These are phyloP conservation scores for Lordiphosa andalusiaca DNA, from an alignment of 2,888 invertebrate genomes.

Conservation along the genomic window DNA sequence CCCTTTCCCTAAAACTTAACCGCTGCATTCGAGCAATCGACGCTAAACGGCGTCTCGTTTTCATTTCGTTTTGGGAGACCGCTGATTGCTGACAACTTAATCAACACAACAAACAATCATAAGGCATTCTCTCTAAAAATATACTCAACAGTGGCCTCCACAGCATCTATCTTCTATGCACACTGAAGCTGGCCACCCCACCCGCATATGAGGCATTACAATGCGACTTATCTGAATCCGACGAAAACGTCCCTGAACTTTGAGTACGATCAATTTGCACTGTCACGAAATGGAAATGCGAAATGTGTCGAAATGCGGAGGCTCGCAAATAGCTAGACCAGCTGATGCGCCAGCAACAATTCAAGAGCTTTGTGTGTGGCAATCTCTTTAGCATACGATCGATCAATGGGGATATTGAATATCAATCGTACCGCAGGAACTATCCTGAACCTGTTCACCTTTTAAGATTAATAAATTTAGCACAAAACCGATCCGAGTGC, in stretches of 20 bases:
- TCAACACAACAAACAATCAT: slow-evolving; percentile 52
- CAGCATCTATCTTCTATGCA: slow-evolving; percentile 17
- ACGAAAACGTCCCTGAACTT: slow-evolving; percentile 56
- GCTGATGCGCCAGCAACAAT: too few relatives aligned
- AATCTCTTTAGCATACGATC: too few relatives aligned
- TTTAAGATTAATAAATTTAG: too few relatives aligned
- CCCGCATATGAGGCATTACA: slow-evolving; percentile 7
- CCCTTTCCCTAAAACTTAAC: too few relatives aligned
- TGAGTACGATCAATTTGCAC: slow-evolving; percentile 65
- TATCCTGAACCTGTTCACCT: too few relatives aligned
- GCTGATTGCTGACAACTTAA: slow-evolving; percentile 70
- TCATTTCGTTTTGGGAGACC: slow-evolving; percentile 15
- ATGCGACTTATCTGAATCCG: slow-evolving; percentile 13
- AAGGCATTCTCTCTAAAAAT: slow-evolving; percentile 50
- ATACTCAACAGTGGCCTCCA: not conserved
- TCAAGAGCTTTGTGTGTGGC: too few relatives aligned
- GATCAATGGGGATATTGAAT: not conserved
- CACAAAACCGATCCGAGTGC: too few relatives aligned
- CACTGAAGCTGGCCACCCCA: slow-evolving; percentile 11
- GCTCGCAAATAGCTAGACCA: too few relatives aligned
- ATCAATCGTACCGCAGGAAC: too few relatives aligned
- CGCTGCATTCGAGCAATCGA: slow-evolving; percentile 35
- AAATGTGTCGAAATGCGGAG: slow-evolving; percentile 52
- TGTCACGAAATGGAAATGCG: slow-evolving; percentile 49
- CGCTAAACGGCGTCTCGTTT: slow-evolving; percentile 51